Evolutionary conservation across 2,113 vertebrate genomes (phyloP).

Genomic region (Gila orcuttii): DNA sequence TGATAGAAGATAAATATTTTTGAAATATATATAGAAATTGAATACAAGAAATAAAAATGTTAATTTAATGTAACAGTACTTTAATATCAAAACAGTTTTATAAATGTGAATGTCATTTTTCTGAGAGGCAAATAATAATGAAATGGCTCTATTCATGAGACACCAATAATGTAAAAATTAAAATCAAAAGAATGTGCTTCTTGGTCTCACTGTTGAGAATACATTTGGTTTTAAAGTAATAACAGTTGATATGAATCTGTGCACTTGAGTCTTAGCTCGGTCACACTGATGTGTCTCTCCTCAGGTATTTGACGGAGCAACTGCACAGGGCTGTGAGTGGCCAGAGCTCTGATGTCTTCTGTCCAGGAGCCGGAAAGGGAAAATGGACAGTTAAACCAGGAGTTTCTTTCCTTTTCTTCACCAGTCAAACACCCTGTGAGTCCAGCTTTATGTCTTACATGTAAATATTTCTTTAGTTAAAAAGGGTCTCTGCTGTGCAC

Average conservation of each 20-base stretch:
- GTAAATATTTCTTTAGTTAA: background rate
- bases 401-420: constrained; percentile 87
- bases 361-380: constrained; percentile 71
- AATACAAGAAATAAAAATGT: too few relatives aligned
- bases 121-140: too few relatives aligned
- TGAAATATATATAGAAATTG: too few relatives aligned
- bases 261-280: background rate
- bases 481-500: background rate
- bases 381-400: constrained; percentile 83
- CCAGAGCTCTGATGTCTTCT: constrained; percentile 78
- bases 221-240: background rate
- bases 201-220: background rate
- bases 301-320: constrained; percentile 89
- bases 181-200: too few relatives aligned
- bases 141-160: too few relatives aligned
- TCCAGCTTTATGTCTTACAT: constrained; percentile 17
- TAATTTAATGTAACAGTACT: background rate
- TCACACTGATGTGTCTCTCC: background rate
- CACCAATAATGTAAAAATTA: too few relatives aligned
- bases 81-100: background rate
- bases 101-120: background rate
- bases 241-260: background rate
- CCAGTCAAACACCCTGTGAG: constrained; percentile 96
- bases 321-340: constrained; percentile 71
- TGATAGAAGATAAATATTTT: too few relatives aligned